Evolutionary conservation across 2,797 vertebrate species (phyloP).

Genomic region (Micromesistius poutassou): DNA sequence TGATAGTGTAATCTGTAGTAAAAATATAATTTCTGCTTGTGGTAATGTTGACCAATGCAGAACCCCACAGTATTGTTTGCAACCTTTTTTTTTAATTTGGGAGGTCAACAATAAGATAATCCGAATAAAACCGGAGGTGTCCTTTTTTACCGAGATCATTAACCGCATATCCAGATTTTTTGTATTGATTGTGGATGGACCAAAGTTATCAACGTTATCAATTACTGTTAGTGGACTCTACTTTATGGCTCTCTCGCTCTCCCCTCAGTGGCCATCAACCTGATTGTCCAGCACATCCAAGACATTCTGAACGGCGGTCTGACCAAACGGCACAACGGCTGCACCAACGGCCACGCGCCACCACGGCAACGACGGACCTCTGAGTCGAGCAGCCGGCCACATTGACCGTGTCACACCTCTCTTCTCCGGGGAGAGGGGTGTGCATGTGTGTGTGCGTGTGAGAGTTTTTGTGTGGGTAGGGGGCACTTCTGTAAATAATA

Average conservation of each 20-base stretch:
- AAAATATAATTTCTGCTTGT: too few relatives aligned
- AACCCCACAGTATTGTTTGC: too few relatives aligned
- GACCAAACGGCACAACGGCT: slow-evolving; percentile 88
- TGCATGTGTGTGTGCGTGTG: slow-evolving; percentile 27
- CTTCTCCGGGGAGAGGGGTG: slow-evolving; percentile 40
- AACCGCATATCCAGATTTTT: too few relatives aligned
- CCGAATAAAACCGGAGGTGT: too few relatives aligned
- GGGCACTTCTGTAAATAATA: slow-evolving; percentile 65
- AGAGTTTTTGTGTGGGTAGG: slow-evolving; percentile 23
- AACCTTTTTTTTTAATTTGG: too few relatives aligned
- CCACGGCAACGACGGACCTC: slow-evolving; percentile 83
- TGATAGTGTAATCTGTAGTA: too few relatives aligned
- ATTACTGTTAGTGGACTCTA: neutral
- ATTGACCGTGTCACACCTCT: slow-evolving; percentile 77
- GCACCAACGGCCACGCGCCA: slow-evolving; percentile 78
- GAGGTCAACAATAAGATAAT: too few relatives aligned
- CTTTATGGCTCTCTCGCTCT: neutral
- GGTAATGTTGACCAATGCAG: too few relatives aligned
- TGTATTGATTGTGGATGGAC: too few relatives aligned
- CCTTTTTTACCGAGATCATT: too few relatives aligned
- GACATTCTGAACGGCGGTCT: slow-evolving; percentile 93
- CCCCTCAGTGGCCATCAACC: slow-evolving; percentile 91
- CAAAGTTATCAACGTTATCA: neutral
- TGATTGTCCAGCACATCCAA: slow-evolving; percentile 99
- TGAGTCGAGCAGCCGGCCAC: slow-evolving; percentile 93